These are phyloP conservation scores for Aix galericulata DNA, from an alignment of 2,113 vertebrate species.

Conservation along the genomic window DNA sequence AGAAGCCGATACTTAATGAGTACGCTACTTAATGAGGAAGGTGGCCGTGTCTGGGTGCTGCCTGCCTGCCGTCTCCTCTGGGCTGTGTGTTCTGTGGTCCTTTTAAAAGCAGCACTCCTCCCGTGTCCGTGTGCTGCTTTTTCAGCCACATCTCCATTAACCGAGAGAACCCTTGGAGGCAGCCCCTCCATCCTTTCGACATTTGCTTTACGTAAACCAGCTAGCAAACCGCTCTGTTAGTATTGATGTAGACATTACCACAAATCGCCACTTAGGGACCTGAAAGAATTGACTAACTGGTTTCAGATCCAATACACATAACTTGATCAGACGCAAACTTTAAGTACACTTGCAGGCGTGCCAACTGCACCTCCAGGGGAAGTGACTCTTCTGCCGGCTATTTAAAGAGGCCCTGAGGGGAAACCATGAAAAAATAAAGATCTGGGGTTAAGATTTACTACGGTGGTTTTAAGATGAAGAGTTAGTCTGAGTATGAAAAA, in stretches of 20 bases:
- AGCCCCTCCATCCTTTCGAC: constrained; percentile 68
- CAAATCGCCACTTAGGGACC: constrained; percentile 89
- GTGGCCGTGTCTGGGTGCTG: neutral
- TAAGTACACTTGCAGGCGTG: constrained; percentile 83
- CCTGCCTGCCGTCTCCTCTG: neutral
- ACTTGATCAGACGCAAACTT: constrained; percentile 87
- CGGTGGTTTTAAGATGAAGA: constrained; percentile 10
- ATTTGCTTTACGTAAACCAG: constrained; percentile 81
- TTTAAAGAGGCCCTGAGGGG: constrained; percentile 73
- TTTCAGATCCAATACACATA: constrained; percentile 87
- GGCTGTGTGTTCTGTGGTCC: neutral
- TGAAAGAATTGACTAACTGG: constrained; percentile 85
- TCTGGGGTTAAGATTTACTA: neutral
- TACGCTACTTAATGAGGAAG: too few relatives aligned
- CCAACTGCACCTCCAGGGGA: constrained; percentile 68
- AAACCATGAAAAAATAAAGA: constrained; percentile 59
- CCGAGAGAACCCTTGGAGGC: constrained; percentile 48
- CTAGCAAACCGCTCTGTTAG: constrained; percentile 76
- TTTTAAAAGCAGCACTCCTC: neutral
- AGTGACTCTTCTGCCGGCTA: constrained; percentile 68
- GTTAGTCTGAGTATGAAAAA: constrained; percentile 21
- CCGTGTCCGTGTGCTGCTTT: neutral
- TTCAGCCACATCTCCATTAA: constrained; percentile 34
- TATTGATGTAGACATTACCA: constrained; percentile 89
- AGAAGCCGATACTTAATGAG: neutral